These are phyloP conservation scores for Heliconius hortense DNA, from an alignment of 2,888 invertebrate species.

Conservation along the genomic window DNA sequence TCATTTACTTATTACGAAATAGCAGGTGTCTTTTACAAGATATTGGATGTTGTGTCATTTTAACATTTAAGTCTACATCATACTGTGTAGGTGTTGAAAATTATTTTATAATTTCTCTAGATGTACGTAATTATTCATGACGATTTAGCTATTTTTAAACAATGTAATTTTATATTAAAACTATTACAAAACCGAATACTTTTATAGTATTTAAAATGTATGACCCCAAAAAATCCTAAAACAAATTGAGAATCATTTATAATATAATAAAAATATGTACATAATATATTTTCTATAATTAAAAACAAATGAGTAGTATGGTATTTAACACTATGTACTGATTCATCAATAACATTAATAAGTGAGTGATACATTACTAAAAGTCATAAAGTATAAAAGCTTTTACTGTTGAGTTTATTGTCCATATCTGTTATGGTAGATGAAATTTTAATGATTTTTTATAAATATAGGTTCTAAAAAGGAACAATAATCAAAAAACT, in stretches of 20 bases:
- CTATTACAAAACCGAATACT: not conserved
- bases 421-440: not conserved
- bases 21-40: slow-evolving; percentile 48
- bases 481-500: not conserved
- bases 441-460: not conserved
- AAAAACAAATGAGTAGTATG: not conserved
- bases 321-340: not conserved
- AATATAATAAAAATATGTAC: not conserved
- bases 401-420: not conserved
- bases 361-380: slow-evolving; percentile 9
- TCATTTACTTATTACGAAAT: slow-evolving; percentile 47
- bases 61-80: slow-evolving; percentile 51
- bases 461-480: not conserved
- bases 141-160: slow-evolving; percentile 40
- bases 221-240: not conserved
- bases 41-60: slow-evolving; percentile 49
- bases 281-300: slow-evolving; percentile 3
- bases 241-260: not conserved
- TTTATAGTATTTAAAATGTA: not conserved
- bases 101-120: slow-evolving; percentile 42
- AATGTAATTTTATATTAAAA: slow-evolving; percentile 14
- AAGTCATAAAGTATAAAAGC: not conserved
- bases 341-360: slow-evolving; percentile 7
- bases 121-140: slow-evolving; percentile 40
- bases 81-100: slow-evolving; percentile 55